Percentiles rank a stretch among this genome's conserved stretches.
Evolutionary conservation across 2,888 invertebrate genomes (phyloP).

Genomic region (Microctonus hyperodae): DNA sequence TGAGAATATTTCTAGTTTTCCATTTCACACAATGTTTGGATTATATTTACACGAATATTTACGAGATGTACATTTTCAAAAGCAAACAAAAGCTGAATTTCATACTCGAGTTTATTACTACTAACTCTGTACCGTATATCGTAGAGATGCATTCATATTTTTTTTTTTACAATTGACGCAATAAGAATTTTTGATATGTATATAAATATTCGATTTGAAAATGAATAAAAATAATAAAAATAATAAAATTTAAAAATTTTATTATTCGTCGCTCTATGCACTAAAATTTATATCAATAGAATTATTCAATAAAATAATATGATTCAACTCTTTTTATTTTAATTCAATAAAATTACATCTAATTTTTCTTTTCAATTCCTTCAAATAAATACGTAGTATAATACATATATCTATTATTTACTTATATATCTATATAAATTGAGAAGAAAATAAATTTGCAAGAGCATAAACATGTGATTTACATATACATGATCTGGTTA

Average conservation of each 20-base stretch:
- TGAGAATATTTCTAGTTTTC: constrained; percentile 15
- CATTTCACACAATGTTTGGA: neutral
- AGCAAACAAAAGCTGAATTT: constrained; percentile 8
- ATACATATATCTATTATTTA: too few relatives aligned
- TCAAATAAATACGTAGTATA: too few relatives aligned
- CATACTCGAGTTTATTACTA: constrained; percentile 7
- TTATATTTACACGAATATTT: constrained; percentile 2
- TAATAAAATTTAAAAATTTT: too few relatives aligned
- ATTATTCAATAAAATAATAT: neutral
- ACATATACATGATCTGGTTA: too few relatives aligned
- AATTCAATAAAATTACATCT: too few relatives aligned
- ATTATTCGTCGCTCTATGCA: neutral
- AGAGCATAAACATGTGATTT: too few relatives aligned
- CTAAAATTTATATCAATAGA: neutral
- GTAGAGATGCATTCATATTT: neutral
- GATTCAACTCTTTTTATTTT: neutral
- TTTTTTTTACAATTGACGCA: neutral
- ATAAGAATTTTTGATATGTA: neutral
- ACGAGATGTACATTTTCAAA: constrained; percentile 4
- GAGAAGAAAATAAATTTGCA: too few relatives aligned
- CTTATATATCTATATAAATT: too few relatives aligned
- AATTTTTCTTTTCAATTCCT: too few relatives aligned
- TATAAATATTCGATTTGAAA: neutral
- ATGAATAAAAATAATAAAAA: too few relatives aligned
- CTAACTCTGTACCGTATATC: neutral